Evolutionary conservation across 92 coral and sea anemone species (phyloP), one percentile per base, ranked within the genome.

Genomic region (Actinostola sp.): DNA sequence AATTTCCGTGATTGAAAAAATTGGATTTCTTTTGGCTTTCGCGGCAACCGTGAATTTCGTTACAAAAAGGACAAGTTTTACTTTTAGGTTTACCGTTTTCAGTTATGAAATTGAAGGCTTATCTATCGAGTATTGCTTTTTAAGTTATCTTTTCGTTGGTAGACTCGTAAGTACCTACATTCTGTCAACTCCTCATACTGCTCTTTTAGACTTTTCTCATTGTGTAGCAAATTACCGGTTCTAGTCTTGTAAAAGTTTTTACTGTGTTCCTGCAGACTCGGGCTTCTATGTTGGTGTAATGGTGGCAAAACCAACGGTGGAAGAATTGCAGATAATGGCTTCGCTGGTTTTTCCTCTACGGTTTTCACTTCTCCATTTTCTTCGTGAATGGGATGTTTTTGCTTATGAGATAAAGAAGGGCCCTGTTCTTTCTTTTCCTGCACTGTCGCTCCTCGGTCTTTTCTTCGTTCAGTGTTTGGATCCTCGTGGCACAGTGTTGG

Each of bases 221-320:
- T 70, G 30, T 24, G 31, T 2, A 1, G 14, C 32, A 14, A 13
- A 24, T 30, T 6, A 49, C 30, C 28, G 17, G 27, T 46, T 25
- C 59, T 34, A 36, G 43, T 39, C n/a, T 46, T 46, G 54, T 38
- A 43, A 27, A 41, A 51, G 33, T 21, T 44, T 63, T 75, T 66
- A 15, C 35, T 75, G 42, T 75, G 65, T 25, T 75, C 73, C 52
- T 64, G 71, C 19, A 64, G 29, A 34, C 81, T 75, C n/a, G 38
- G 54, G 19, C 73, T 49, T 64, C 81, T 31, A 15, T 75, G 81
- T 29, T 5, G 11, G 23, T 64, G 72, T 30, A 75, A 27, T 14
- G 81, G 81, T 8, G 81, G 81, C 51, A 75, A 54, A 33, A 49
- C 35, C 33, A 75, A 14, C 9, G 81, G 81, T 5, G 81, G 81